Conservation (phyloP, 1,140 invertebrate species). For the Scylla paramamosain region DNA sequence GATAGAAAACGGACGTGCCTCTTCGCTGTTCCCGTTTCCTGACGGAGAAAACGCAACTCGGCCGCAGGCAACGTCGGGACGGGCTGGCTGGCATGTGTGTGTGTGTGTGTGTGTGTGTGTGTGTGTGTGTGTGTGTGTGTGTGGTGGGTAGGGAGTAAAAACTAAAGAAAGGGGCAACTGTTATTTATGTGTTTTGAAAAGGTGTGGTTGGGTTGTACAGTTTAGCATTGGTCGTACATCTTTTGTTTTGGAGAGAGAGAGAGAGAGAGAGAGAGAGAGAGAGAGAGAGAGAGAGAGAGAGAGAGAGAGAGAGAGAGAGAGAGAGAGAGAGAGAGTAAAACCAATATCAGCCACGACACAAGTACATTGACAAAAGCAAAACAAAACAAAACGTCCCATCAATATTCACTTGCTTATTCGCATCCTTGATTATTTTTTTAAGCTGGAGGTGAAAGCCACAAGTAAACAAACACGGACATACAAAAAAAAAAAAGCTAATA, state of each 20-base stretch:
- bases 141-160: too few species aligned
- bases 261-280: too few species aligned
- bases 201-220: too few species aligned
- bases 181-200: too few species aligned
- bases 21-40: not conserved
- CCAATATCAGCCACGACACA: not conserved
- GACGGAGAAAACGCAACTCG: constrained; percentile 11
- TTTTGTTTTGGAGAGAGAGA: too few species aligned
- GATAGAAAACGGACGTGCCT: constrained; percentile 11
- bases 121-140: too few species aligned
- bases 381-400: too few species aligned
- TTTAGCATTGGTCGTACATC: not conserved
- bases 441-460: not conserved
- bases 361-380: too few species aligned
- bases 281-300: too few species aligned
- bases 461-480: not conserved
- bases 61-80: not conserved
- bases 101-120: not conserved
- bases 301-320: not conserved
- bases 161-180: too few species aligned
- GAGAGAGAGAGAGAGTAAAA: not conserved
- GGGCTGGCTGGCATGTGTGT: not conserved
- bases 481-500: not conserved
- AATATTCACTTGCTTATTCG: too few species aligned
- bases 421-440: too few species aligned